A percentile compares a stretch with the other conserved stretches of the same genome.
Evolutionary conservation across 2,888 invertebrate species (phyloP).

Genomic region (Synergus laeviventris): DNA sequence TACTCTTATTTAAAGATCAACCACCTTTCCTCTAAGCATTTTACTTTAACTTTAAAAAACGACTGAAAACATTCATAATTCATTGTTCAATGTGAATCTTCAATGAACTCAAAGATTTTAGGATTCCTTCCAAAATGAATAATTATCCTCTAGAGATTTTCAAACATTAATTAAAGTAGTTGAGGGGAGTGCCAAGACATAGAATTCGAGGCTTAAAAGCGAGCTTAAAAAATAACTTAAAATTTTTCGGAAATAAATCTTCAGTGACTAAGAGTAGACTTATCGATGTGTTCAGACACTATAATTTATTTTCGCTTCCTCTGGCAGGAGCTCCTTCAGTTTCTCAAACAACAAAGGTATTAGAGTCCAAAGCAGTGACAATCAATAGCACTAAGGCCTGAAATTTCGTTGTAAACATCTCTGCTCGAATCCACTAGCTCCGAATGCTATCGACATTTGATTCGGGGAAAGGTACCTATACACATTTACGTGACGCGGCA

Average conservation of each 20-base stretch:
- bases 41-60: not conserved
- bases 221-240: not conserved
- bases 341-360: not conserved
- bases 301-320: not conserved
- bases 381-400: slow-evolving; percentile 25
- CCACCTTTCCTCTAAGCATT: not conserved
- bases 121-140: not conserved
- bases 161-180: not conserved
- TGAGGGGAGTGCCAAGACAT: not conserved
- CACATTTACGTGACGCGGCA: slow-evolving; percentile 44
- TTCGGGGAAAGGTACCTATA: slow-evolving; percentile 65
- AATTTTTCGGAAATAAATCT: not conserved
- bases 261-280: not conserved
- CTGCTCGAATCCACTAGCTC: slow-evolving; percentile 16
- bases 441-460: slow-evolving; percentile 66
- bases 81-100: too few relatives aligned
- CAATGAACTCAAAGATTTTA: not conserved
- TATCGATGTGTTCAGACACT: not conserved
- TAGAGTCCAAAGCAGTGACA: slow-evolving; percentile 13
- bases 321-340: not conserved
- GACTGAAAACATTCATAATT: not conserved
- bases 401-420: slow-evolving; percentile 37
- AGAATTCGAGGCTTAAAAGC: not conserved
- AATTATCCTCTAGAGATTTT: too few relatives aligned
- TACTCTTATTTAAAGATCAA: slow-evolving; percentile 5